Conservation (phyloP, 2,888 invertebrate genomes). For the Galeruca laticollis region DNA sequence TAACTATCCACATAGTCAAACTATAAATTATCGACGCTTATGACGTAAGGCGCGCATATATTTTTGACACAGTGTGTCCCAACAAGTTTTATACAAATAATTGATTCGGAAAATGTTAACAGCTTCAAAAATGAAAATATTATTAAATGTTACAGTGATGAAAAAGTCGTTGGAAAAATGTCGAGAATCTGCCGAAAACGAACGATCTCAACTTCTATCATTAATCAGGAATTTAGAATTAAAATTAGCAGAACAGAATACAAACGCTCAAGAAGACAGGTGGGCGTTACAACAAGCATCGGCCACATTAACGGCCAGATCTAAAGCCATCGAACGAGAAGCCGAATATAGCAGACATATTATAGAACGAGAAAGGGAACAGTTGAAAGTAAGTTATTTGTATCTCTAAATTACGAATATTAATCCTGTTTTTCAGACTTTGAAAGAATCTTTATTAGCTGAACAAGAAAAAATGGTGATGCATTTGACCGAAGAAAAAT, state of each 20-base stretch:
- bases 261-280: slow-evolving; percentile 62
- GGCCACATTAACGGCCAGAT: slow-evolving; percentile 73
- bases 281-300: slow-evolving; percentile 72
- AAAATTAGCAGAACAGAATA: slow-evolving; percentile 72
- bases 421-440: slow-evolving; percentile 68
- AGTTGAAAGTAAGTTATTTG: slow-evolving; percentile 68
- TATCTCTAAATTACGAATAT: not conserved
- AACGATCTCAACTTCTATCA: slow-evolving; percentile 70
- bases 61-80: too few relatives aligned
- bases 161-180: slow-evolving; percentile 70
- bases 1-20: too few relatives aligned
- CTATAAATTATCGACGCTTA: too few relatives aligned
- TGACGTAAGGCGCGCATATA: too few relatives aligned
- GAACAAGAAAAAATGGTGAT: slow-evolving; percentile 72
- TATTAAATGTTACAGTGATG: slow-evolving; percentile 66
- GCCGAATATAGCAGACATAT: slow-evolving; percentile 71
- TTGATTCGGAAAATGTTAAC: too few relatives aligned
- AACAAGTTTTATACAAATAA: not conserved
- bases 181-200: slow-evolving; percentile 70
- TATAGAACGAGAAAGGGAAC: slow-evolving; percentile 72
- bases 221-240: slow-evolving; percentile 70
- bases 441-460: slow-evolving; percentile 71
- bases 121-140: too few relatives aligned
- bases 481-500: slow-evolving; percentile 72
- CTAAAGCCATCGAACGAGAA: slow-evolving; percentile 73